These are phyloP conservation scores for Aplodontia rufa DNA, from an alignment of 2,113 vertebrate species.

Conservation along the genomic window DNA sequence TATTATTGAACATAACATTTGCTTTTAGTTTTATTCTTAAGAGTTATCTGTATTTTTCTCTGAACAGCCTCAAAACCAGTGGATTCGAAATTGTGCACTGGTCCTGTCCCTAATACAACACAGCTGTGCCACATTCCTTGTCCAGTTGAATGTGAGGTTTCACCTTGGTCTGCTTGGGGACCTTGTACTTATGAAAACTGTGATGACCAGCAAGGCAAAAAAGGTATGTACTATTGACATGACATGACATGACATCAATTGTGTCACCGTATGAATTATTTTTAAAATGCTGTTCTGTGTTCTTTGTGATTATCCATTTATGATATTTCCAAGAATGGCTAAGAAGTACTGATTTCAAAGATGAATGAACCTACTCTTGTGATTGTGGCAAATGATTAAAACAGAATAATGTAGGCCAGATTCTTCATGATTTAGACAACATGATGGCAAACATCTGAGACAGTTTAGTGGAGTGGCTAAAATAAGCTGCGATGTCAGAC, in stretches of 20 bases:
- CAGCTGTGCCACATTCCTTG: slow-evolving; percentile 95
- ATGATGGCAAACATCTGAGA: background rate
- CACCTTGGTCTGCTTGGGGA: slow-evolving; percentile 96
- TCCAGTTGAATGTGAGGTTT: slow-evolving; percentile 94
- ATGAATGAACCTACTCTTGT: background rate
- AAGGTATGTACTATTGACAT: slow-evolving; percentile 86
- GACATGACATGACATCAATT: background rate
- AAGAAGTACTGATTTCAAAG: background rate
- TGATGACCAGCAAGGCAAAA: slow-evolving; percentile 92
- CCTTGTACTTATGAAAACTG: slow-evolving; percentile 98
- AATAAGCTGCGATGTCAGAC: background rate
- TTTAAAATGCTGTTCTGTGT: background rate
- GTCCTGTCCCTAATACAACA: slow-evolving; percentile 89
- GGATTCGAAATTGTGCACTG: slow-evolving; percentile 89
- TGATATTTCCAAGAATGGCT: slow-evolving; percentile 33
- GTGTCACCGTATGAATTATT: background rate
- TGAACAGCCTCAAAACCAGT: slow-evolving; percentile 92
- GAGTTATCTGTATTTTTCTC: slow-evolving; percentile 65
- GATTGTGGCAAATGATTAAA: background rate
- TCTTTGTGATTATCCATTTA: background rate
- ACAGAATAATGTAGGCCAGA: background rate
- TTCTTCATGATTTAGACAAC: background rate
- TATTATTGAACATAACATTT: background rate
- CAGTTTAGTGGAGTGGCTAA: background rate
- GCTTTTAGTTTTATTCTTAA: background rate